These are phyloP conservation scores for Delphinus delphis DNA, from an alignment of 2,113 vertebrate genomes.

Conservation along the genomic window DNA sequence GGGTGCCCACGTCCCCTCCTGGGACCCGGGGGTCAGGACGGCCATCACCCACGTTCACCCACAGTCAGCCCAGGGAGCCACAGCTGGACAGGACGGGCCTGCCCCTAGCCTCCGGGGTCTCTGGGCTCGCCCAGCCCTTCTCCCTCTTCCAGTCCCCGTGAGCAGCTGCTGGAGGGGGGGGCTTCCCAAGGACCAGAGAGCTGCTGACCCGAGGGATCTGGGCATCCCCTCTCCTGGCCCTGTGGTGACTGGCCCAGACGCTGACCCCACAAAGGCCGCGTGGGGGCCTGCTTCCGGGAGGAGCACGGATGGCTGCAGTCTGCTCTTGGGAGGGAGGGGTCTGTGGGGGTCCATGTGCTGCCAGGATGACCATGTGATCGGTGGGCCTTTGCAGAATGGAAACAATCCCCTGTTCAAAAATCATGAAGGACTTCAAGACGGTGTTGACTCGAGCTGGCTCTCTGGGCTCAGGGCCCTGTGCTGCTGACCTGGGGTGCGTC, in stretches of 20 bases:
- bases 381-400: background rate
- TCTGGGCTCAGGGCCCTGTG: background rate
- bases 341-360: no score
- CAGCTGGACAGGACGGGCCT: background rate
- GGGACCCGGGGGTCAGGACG: fast-evolving
- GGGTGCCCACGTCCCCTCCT: background rate
- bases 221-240: background rate
- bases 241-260: background rate
- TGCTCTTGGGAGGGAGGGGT: background rate
- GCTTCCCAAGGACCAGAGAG: background rate
- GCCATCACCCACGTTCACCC: fast-evolving
- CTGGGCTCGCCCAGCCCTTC: background rate
- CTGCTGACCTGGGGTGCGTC: background rate
- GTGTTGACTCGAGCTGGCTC: background rate
- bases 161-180: background rate
- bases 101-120: background rate
- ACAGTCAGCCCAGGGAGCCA: background rate
- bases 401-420: background rate
- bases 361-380: background rate
- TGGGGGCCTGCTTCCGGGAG: background rate
- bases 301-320: background rate
- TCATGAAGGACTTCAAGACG: background rate
- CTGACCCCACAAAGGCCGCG: background rate
- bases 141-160: background rate
- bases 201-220: background rate